Evolutionary conservation across 2,797 vertebrate genomes (phyloP).

Genomic region (Ctenopoma kingsleyae): DNA sequence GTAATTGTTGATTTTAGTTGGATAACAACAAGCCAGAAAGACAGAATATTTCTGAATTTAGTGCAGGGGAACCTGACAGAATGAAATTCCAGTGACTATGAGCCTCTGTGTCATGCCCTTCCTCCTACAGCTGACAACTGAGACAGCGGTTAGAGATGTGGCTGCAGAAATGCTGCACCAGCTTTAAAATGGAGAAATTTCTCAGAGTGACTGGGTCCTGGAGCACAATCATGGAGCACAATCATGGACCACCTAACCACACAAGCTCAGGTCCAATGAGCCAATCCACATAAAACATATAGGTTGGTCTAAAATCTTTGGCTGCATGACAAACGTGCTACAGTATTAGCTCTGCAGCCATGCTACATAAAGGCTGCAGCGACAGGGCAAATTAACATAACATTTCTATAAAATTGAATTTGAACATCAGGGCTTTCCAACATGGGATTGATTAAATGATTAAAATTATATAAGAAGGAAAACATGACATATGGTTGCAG

Average conservation of each 20-base stretch:
- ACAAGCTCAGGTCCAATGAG: constrained; percentile 21
- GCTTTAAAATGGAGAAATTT: constrained; percentile 15
- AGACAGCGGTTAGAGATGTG: constrained; percentile 37
- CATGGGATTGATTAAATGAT: too few relatives aligned
- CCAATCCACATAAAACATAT: constrained; percentile 34
- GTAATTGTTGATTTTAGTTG: background rate
- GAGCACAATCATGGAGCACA: constrained; percentile 1
- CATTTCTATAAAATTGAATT: background rate
- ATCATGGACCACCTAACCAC: constrained; percentile 7
- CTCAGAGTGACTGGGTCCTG: background rate
- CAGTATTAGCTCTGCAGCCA: background rate
- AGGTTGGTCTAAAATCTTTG: constrained; percentile 23
- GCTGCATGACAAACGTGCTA: constrained; percentile 7
- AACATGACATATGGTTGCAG: too few relatives aligned
- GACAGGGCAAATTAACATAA: background rate
- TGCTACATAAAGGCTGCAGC: background rate
- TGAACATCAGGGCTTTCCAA: background rate
- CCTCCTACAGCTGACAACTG: constrained; percentile 32
- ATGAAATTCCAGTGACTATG: constrained; percentile 24
- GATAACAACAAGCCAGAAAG: constrained; percentile 16
- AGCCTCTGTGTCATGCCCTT: constrained; percentile 18
- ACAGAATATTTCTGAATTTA: background rate
- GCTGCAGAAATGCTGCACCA: constrained; percentile 16
- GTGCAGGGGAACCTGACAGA: constrained; percentile 1
- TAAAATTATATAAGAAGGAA: too few relatives aligned